These are phyloP conservation scores for Nematostella vectensis DNA, from an alignment of 92 coral and sea anemone species.

Conservation along the genomic window DNA sequence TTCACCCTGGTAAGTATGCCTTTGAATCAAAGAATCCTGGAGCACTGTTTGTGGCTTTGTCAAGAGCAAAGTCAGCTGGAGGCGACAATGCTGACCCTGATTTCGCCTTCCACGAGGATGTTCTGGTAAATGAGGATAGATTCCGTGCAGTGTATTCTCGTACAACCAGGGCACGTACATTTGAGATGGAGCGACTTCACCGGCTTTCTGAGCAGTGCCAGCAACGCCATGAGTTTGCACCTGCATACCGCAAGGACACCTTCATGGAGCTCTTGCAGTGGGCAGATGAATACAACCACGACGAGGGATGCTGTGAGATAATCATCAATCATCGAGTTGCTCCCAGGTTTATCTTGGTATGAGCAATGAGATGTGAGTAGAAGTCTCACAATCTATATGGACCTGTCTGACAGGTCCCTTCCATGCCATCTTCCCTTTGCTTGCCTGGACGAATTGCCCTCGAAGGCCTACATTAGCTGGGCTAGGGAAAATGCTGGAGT, in stretches of 20 bases:
- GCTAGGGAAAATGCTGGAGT: no score
- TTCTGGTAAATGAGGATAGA: conserved; percentile 24
- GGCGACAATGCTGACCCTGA: conserved; percentile 26
- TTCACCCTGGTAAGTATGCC: conserved; percentile 29
- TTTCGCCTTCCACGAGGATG: conserved; percentile 31
- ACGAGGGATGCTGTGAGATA: no score
- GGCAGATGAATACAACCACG: no score
- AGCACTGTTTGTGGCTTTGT: conserved; percentile 22
- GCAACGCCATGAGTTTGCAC: conserved; percentile 11
- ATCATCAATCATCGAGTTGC: no score
- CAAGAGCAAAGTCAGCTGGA: no score
- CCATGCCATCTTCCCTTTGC: no score
- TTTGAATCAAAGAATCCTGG: conserved; percentile 37
- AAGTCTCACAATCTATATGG: no score
- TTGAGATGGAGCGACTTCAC: conserved; percentile 23
- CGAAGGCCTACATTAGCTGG: no score
- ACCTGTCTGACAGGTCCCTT: no score
- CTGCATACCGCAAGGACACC: conserved; percentile 22
- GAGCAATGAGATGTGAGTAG: no score
- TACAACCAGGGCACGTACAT: conserved; percentile 14
- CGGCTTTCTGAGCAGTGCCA: conserved; percentile 6
- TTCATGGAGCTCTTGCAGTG: conserved; percentile 19
- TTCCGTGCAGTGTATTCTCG: conserved; percentile 17
- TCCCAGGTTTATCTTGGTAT: no score
- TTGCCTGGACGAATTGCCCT: no score